These are phyloP conservation scores for Euphonia xanthogaster DNA, from an alignment of 2,797 vertebrate genomes.

Conservation along the genomic window DNA sequence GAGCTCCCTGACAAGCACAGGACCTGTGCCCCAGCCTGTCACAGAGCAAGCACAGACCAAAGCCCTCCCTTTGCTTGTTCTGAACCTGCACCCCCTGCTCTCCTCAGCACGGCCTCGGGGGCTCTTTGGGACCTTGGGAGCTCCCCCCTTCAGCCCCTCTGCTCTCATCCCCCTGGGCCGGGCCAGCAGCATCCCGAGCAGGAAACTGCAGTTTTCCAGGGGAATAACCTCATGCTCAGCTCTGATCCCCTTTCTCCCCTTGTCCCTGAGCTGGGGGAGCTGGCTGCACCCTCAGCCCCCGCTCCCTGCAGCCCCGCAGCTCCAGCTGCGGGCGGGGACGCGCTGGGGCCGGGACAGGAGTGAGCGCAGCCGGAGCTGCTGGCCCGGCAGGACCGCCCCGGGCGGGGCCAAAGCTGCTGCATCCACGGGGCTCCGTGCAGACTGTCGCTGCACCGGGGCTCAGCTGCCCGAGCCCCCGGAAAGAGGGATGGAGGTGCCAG, in stretches of 20 bases:
- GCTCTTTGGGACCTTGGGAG: background rate
- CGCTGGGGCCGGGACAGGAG: background rate
- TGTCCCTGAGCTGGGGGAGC: background rate
- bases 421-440: background rate
- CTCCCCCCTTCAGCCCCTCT: background rate
- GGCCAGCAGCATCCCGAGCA: background rate
- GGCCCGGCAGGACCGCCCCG: background rate
- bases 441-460: background rate
- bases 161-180: background rate
- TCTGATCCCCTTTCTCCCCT: background rate
- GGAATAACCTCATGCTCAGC: background rate
- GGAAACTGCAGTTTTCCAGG: background rate
- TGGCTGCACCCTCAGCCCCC: background rate
- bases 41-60: background rate
- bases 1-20: background rate
- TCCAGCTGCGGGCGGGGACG: background rate
- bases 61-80: fast-evolving
- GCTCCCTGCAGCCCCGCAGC: background rate
- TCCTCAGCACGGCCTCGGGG: background rate
- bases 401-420: background rate
- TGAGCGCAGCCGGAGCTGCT: conserved; percentile 38
- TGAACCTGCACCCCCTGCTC: background rate
- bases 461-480: background rate
- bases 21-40: background rate
- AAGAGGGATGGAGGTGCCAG: background rate